Base-by-base conservation (phyloP, 2,888 invertebrate species). In the Dendrolimus houi region DNA sequence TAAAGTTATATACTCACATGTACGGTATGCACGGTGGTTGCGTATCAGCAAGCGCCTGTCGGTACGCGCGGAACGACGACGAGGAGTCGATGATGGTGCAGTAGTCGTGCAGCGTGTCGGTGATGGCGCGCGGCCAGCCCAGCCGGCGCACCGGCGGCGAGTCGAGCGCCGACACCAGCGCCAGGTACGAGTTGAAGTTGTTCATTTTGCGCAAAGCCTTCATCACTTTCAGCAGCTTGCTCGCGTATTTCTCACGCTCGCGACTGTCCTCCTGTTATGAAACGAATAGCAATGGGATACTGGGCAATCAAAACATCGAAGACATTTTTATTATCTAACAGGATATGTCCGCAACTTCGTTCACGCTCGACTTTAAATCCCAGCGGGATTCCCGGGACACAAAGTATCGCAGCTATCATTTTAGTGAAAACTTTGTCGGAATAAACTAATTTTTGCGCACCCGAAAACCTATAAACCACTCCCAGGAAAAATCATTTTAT, bases 1-100 rank as follows among this genome's bases (percentile, higher is more conserved):
- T 29, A 29, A 29, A 29, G 29, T 29, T 6, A 3, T 29, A 41
- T 47, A 93, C 96, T 93, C 89, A 99, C 99, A 99, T 98, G 85
- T 99, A 99, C 6, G 99, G 99, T 89, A 99, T 98, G 84, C 99
- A 99, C 47, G 99, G 99, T 47, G 99, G 98, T 77, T 96, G 96
- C 7, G 99, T 98, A 79, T 98, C 98, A 7, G 97, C 95, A 66
- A 99, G 89, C 55, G 98, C 98, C 82, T 96, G 96, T 57, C 99
- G 92, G 83, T 99, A 99, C n/a, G 97, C 96, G 70, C 98, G 93
- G 92, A 99, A 99, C 70, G 99, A 99, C 52, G 97, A 97, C n/a
- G 98, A 97, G 65, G 98, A 98, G 89, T 99, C 99, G 70, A 99
- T 99, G 62, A 99, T 93, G 57, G 96, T 96, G 82, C 98, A 97